Evolutionary conservation across 2,113 vertebrate species (phyloP), one percentile per base, ranked within the genome.

Genomic region (Apus apus): DNA sequence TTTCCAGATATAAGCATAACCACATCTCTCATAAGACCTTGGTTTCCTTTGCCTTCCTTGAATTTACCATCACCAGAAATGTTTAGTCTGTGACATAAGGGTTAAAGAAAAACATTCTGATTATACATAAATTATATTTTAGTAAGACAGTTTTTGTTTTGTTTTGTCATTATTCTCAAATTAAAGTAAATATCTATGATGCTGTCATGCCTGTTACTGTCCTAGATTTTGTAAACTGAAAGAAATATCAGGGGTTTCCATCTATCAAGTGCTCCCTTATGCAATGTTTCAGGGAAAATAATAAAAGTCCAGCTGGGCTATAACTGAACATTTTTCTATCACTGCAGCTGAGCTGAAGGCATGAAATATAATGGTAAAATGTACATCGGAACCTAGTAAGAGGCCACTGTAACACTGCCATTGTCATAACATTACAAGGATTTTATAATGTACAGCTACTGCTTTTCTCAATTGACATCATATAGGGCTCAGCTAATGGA

Each of bases 381-480:
- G 97, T 97, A 97, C 96, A 98, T 97, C 98, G 97, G 97, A 96
- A 97, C 87, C 95, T 97, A 98, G 97, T 97, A 96, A 98, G 96
- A 95, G 94, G 95, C 93, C 93, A 94, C 97, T 90, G 75, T 91
- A 97, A 96, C 96, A 87, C 85, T 95, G 92, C 91, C 95, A 98
- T 96, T 98, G 97, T 97, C 97, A 97, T 92, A 96, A 90, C 96
- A 91, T 96, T 96, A 83, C 72, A 94, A 97, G 79, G 90, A 96
- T 97, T 97, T 98, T 94, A 96, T 97, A 98, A 97, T 94, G 95
- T 95, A 88, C 96, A 91, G 95, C 89, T 96, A 97, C 96, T 97
- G 93, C 96, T 98, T 97, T 98, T 98, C 98, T 99, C 98, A 99
- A 98, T 98, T 97, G 98, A 98, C 97, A 98, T 99, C 99, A 99